Evolutionary conservation across 2,888 invertebrate species (phyloP).

Genomic region (Beris morrisii): DNA sequence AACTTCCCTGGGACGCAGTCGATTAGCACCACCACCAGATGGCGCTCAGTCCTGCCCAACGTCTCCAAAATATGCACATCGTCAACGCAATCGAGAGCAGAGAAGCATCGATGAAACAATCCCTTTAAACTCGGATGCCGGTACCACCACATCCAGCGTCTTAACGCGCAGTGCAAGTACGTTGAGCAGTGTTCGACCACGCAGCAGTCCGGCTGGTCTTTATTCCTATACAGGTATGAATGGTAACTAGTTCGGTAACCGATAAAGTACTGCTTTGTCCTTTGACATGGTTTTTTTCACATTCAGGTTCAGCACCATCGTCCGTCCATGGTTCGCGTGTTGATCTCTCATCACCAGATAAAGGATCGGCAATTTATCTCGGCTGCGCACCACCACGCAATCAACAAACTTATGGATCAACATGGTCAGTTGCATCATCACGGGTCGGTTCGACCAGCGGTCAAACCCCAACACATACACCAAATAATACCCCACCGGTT

Average conservation of each 20-base stretch:
- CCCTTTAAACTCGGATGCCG: neutral
- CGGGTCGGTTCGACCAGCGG: constrained; percentile 63
- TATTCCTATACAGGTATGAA: constrained; percentile 68
- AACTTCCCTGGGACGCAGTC: constrained; percentile 47
- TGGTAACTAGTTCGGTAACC: neutral
- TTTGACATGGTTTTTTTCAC: neutral
- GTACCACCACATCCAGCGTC: constrained; percentile 37
- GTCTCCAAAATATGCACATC: constrained; percentile 54
- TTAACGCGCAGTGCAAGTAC: constrained; percentile 48
- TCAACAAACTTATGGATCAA: constrained; percentile 41
- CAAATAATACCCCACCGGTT: constrained; percentile 72
- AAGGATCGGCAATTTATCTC: constrained; percentile 64
- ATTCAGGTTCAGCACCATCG: constrained; percentile 69
- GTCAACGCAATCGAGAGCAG: constrained; percentile 51
- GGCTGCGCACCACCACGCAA: constrained; percentile 56
- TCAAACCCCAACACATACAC: constrained; percentile 76
- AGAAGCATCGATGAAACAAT: constrained; percentile 29
- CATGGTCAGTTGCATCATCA: constrained; percentile 56
- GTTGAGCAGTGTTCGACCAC: constrained; percentile 61
- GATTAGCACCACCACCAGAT: constrained; percentile 44
- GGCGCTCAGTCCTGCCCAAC: constrained; percentile 54
- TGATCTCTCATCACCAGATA: constrained; percentile 64
- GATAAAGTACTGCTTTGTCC: neutral
- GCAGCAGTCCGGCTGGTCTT: constrained; percentile 79
- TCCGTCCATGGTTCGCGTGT: constrained; percentile 73